Evolutionary conservation across 2,113 vertebrate species (phyloP).

Genomic region (Bufo gargarizans): DNA sequence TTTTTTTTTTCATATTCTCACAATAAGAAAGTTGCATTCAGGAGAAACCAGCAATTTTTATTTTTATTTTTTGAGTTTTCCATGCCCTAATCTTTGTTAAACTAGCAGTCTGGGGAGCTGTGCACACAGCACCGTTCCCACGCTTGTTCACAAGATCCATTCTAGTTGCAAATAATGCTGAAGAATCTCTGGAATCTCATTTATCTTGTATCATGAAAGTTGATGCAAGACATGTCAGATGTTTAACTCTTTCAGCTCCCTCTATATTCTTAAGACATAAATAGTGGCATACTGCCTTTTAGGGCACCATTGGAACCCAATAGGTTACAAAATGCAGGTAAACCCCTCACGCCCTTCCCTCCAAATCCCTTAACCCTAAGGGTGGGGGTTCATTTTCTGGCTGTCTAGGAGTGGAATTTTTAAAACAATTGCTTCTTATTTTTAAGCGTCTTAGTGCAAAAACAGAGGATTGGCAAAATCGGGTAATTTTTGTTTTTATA

Average conservation of each 20-base stretch:
- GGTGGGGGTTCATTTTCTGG: neutral
- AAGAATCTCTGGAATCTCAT: constrained; percentile 57
- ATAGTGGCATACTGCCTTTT: neutral
- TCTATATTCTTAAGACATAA: neutral
- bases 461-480: constrained; percentile 12
- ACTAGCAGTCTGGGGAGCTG: constrained; percentile 50
- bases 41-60: constrained; percentile 16
- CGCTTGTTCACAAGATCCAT: constrained; percentile 54
- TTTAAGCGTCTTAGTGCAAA: neutral
- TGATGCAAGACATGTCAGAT: constrained; percentile 55
- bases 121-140: constrained; percentile 51
- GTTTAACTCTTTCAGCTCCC: constrained; percentile 31
- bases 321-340: constrained; percentile 31
- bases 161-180: constrained; percentile 55
- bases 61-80: constrained; percentile 34
- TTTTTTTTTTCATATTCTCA: neutral
- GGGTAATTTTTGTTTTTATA: neutral
- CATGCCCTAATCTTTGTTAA: constrained; percentile 51
- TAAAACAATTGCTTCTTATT: neutral
- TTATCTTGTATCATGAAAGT: constrained; percentile 58
- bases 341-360: neutral
- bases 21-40: neutral
- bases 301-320: neutral
- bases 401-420: neutral
- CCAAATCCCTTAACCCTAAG: neutral